Conservation (phyloP, 2,888 invertebrate genomes). For the Thymelicus sylvestris region DNA sequence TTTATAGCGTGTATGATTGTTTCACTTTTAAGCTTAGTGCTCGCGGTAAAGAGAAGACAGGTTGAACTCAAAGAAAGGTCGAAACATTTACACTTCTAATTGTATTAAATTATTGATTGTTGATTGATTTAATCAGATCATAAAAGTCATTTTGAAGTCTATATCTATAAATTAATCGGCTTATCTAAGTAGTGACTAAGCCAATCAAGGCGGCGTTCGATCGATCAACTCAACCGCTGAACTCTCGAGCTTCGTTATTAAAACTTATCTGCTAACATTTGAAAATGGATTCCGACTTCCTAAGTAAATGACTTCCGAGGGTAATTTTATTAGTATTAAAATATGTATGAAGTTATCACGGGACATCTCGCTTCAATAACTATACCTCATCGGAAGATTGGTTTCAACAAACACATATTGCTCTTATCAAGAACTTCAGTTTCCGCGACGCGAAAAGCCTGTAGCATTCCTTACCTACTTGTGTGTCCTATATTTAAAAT, state of each 20-base stretch:
- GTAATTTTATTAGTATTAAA: constrained; percentile 54
- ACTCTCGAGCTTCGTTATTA: constrained; percentile 23
- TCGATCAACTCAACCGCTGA: constrained; percentile 17
- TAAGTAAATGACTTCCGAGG: constrained; percentile 50
- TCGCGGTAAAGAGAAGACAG: too few species aligned
- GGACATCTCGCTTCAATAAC: constrained; percentile 51
- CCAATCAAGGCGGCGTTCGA: constrained; percentile 13
- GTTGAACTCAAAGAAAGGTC: too few species aligned
- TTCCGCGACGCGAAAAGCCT: neutral
- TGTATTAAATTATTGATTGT: too few species aligned
- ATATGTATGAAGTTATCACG: constrained; percentile 48
- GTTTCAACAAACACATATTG: too few species aligned
- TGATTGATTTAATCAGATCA: neutral
- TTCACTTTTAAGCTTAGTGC: too few species aligned
- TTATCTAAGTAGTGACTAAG: constrained; percentile 27
- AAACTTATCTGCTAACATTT: constrained; percentile 31
- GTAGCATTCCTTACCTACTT: neutral
- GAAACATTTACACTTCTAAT: too few species aligned
- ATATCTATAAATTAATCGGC: constrained; percentile 12
- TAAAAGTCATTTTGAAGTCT: neutral
- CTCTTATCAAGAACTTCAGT: too few species aligned
- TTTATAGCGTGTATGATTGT: too few species aligned
- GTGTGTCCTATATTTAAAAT: too few species aligned
- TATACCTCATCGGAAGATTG: too few species aligned
- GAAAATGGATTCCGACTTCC: constrained; percentile 40